Conservation (phyloP, 1,140 invertebrate species). For the Chymomyza costata region DNA sequence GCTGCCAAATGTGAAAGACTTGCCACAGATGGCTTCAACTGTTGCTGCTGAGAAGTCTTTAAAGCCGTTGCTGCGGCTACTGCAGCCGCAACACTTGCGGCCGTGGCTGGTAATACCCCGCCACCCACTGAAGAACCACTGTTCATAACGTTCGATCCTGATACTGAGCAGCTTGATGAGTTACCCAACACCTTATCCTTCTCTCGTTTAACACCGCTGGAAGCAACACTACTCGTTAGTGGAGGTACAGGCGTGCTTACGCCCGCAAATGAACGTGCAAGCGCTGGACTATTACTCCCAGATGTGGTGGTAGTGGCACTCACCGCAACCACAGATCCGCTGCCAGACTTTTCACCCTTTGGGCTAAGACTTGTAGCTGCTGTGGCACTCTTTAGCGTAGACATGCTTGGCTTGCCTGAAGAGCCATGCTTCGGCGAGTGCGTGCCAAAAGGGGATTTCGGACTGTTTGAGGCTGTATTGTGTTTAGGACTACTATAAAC, state of each 20-base stretch:
- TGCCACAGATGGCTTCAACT: constrained; percentile 43
- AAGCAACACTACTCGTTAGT: constrained; percentile 28
- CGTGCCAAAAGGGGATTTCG: constrained; percentile 79
- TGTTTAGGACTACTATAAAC: constrained; percentile 87
- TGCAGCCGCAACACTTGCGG: constrained; percentile 32
- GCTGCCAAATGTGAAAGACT: constrained; percentile 47
- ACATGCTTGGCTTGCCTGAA: constrained; percentile 92
- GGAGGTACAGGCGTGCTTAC: constrained; percentile 47
- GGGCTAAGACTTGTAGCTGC: constrained; percentile 63
- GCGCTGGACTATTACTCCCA: constrained; percentile 23
- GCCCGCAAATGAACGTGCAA: constrained; percentile 45
- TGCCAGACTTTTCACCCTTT: constrained; percentile 68
- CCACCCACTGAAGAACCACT: too few relatives aligned
- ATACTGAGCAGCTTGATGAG: neutral
- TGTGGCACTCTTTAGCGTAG: constrained; percentile 86
- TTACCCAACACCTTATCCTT: constrained; percentile 13
- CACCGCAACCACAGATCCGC: neutral
- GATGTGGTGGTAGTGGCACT: constrained; percentile 13
- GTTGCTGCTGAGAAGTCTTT: constrained; percentile 52
- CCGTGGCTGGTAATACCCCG: constrained; percentile 1
- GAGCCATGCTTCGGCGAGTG: constrained; percentile 85
- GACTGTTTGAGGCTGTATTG: constrained; percentile 77
- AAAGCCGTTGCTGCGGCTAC: constrained; percentile 40
- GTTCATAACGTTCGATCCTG: too few relatives aligned
- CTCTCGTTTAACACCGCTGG: constrained; percentile 9